A percentile compares a stretch with the other conserved stretches of the same genome.
Evolutionary conservation across 2,113 vertebrate species (phyloP).

Genomic region (Lepus timidus): DNA sequence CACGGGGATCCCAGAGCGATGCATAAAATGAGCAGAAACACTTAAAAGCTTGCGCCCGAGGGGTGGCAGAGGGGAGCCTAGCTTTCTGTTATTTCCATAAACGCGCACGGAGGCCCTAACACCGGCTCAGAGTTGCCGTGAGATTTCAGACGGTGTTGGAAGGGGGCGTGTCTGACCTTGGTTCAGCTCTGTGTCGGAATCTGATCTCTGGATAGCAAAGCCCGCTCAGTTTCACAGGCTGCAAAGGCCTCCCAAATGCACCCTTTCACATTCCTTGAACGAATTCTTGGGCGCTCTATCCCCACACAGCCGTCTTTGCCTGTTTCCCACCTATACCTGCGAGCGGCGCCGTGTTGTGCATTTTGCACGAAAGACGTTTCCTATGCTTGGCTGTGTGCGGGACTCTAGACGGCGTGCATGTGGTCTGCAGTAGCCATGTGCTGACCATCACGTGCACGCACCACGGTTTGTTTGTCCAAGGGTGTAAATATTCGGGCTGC

Average conservation of each 20-base stretch:
- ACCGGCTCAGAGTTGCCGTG: background rate
- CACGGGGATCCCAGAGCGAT: background rate
- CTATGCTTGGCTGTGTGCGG: background rate
- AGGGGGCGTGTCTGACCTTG: background rate
- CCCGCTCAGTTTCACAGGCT: background rate
- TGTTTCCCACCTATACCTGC: fast-evolving
- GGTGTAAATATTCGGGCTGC: slow-evolving; percentile 35
- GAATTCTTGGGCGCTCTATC: background rate
- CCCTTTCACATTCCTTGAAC: background rate
- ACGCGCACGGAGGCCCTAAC: background rate
- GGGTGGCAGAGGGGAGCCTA: fast-evolving
- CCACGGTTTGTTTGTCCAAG: slow-evolving; percentile 2
- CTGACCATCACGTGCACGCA: background rate
- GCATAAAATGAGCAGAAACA: background rate
- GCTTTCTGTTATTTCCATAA: background rate
- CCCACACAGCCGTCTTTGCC: background rate
- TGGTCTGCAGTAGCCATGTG: background rate
- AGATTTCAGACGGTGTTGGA: background rate
- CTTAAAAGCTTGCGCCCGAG: background rate
- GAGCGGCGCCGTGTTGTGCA: background rate
- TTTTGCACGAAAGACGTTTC: background rate
- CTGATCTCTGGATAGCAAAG: background rate
- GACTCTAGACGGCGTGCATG: background rate
- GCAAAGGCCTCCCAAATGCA: background rate
- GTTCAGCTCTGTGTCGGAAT: background rate